These are phyloP conservation scores for Scophthalmus maximus DNA, from an alignment of 2,113 vertebrate genomes.

Conservation along the genomic window DNA sequence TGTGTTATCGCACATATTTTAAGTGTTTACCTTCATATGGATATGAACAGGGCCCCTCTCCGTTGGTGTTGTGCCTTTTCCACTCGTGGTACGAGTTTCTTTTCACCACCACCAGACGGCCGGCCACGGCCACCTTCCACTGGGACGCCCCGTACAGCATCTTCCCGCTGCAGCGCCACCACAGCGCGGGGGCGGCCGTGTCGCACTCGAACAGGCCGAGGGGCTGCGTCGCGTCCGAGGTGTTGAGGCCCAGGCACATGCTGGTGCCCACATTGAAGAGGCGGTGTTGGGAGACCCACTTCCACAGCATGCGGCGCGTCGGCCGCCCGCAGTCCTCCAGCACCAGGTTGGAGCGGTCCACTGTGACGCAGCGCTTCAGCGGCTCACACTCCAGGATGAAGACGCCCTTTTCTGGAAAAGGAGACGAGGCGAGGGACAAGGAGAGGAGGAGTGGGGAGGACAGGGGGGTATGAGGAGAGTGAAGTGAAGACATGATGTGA, in stretches of 20 bases:
- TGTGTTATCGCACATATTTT: not conserved
- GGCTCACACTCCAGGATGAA: slow-evolving; percentile 89
- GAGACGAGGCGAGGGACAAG: slow-evolving; percentile 3
- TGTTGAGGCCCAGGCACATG: slow-evolving; percentile 88
- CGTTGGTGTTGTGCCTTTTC: slow-evolving; percentile 84
- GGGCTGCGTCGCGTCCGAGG: slow-evolving; percentile 78
- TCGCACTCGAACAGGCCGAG: slow-evolving; percentile 88
- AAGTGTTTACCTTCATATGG: slow-evolving; percentile 87
- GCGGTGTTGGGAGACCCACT: slow-evolving; percentile 90
- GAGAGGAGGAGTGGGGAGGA: not conserved
- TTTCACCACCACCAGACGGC: slow-evolving; percentile 83
- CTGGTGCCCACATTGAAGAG: slow-evolving; percentile 90
- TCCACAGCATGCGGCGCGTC: slow-evolving; percentile 90
- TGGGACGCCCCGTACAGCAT: slow-evolving; percentile 81
- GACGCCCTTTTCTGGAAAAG: slow-evolving; percentile 86
- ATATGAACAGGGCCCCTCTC: slow-evolving; percentile 87
- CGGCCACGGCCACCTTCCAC: slow-evolving; percentile 82
- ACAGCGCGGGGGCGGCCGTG: slow-evolving; percentile 73
- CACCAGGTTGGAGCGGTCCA: slow-evolving; percentile 76
- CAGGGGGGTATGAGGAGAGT: not conserved
- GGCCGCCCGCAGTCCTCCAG: slow-evolving; percentile 85
- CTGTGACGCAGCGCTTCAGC: slow-evolving; percentile 84
- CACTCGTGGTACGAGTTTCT: slow-evolving; percentile 79
- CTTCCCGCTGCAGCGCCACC: slow-evolving; percentile 88
- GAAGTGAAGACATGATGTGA: not conserved